These are phyloP conservation scores for Pantherophis alleghaniensis DNA, from an alignment of 2,797 vertebrate genomes.

Conservation along the genomic window DNA sequence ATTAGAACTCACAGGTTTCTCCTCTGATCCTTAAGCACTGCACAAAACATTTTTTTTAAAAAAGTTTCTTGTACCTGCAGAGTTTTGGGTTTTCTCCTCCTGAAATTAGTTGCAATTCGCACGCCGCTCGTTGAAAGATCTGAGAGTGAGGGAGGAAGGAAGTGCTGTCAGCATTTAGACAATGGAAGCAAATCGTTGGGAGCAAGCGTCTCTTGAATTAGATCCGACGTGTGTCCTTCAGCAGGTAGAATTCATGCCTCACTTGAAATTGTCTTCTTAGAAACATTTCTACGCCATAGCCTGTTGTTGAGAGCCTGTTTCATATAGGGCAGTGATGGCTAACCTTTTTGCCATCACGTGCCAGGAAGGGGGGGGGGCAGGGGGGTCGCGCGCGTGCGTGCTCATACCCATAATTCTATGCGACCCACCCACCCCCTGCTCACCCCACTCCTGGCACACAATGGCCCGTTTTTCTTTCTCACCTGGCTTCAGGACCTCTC, in stretches of 20 bases:
- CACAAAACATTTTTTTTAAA: not conserved
- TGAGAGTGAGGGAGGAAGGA: not conserved
- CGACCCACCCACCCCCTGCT: too few species aligned
- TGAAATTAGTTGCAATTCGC: not conserved
- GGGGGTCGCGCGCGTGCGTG: too few species aligned
- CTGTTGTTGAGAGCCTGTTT: not conserved
- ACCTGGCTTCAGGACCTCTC: too few species aligned
- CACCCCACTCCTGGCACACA: too few species aligned
- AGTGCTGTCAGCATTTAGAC: not conserved
- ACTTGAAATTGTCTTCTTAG: not conserved
- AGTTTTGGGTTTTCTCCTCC: not conserved
- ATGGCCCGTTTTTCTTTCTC: too few species aligned
- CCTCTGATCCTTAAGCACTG: not conserved
- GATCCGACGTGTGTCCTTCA: not conserved
- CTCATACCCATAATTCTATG: too few species aligned
- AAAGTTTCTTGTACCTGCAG: not conserved
- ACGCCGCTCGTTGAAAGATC: not conserved
- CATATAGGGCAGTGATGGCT: not conserved
- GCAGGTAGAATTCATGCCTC: not conserved
- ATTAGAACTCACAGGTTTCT: not conserved
- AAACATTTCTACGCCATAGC: not conserved
- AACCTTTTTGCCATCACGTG: too few species aligned
- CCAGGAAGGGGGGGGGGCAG: too few species aligned
- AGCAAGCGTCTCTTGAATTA: not conserved
- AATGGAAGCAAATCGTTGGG: not conserved